Evolutionary conservation across 1,140 invertebrate species (phyloP).

Genomic region (Chrysomallon squamiferum): DNA sequence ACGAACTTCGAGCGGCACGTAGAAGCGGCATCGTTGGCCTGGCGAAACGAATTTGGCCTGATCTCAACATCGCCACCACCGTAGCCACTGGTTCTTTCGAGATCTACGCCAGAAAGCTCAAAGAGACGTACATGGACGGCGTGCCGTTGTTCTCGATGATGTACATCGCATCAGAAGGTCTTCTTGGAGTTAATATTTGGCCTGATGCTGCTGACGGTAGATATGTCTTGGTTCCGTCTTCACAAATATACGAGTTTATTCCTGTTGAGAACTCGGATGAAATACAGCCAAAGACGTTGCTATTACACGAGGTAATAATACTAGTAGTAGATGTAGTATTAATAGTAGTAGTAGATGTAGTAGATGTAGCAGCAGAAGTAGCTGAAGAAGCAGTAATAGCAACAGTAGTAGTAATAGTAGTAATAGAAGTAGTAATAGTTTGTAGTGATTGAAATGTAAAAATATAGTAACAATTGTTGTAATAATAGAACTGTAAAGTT

Average conservation of each 20-base stretch:
- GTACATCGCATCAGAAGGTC: constrained; percentile 57
- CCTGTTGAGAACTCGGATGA: constrained; percentile 38
- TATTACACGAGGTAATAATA: constrained; percentile 49
- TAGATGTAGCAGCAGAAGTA: no score
- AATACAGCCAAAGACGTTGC: constrained; percentile 44
- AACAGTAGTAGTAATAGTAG: no score
- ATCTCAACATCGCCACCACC: no score
- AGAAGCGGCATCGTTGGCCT: constrained; percentile 14
- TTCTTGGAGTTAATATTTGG: constrained; percentile 52
- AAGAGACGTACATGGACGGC: constrained; percentile 39
- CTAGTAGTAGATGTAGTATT: no score
- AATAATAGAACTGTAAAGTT: no score
- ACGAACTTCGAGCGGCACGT: constrained; percentile 12
- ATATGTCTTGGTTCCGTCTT: constrained; percentile 38
- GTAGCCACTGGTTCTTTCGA: constrained; percentile 38
- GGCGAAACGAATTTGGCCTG: constrained; percentile 18
- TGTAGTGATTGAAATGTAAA: no score
- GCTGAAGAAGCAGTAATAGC: no score
- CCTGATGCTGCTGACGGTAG: constrained; percentile 27
- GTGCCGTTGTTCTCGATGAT: constrained; percentile 46
- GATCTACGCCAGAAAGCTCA: constrained; percentile 38
- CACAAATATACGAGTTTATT: constrained; percentile 55
- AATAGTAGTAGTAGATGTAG: no score
- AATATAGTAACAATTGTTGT: no score
- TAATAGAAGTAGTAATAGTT: no score